A percentile compares a stretch with the other conserved stretches of the same genome.
Evolutionary conservation across 2,113 vertebrate genomes (phyloP).

Genomic region (Mesoclemmys tuberculata): DNA sequence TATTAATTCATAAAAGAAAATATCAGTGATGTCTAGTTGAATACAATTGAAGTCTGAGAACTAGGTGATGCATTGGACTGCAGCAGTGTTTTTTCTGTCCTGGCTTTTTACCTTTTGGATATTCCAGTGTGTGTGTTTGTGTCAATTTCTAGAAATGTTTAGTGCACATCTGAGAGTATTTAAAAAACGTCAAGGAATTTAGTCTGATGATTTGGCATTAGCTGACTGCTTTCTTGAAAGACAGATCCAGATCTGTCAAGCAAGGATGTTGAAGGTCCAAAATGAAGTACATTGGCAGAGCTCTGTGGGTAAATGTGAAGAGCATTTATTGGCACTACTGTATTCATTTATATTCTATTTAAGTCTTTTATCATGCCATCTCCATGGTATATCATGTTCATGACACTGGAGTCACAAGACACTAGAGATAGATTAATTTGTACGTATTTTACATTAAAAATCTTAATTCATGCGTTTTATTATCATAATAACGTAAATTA

Average conservation of each 20-base stretch:
- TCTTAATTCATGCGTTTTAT: no score
- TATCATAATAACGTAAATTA: no score
- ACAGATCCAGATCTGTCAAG: neutral
- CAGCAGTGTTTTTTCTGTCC: neutral
- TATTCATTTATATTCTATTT: neutral
- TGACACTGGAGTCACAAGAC: accelerated
- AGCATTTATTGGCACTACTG: neutral
- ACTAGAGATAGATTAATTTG: neutral
- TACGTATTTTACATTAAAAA: neutral
- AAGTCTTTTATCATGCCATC: neutral
- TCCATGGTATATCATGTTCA: neutral
- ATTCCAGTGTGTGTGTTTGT: neutral
- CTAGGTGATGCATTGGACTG: accelerated
- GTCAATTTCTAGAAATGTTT: neutral
- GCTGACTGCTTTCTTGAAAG: neutral
- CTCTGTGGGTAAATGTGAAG: neutral
- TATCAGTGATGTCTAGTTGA: neutral
- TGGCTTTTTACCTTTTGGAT: neutral
- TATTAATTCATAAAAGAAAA: neutral
- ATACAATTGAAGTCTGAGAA: neutral
- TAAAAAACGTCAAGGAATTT: constrained; percentile 5
- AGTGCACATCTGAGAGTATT: neutral
- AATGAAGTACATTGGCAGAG: neutral
- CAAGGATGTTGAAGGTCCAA: neutral
- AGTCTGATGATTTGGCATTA: neutral